Conservation (phyloP, 2,888 invertebrate species). For the Euspilapteryx auroguttella region DNA sequence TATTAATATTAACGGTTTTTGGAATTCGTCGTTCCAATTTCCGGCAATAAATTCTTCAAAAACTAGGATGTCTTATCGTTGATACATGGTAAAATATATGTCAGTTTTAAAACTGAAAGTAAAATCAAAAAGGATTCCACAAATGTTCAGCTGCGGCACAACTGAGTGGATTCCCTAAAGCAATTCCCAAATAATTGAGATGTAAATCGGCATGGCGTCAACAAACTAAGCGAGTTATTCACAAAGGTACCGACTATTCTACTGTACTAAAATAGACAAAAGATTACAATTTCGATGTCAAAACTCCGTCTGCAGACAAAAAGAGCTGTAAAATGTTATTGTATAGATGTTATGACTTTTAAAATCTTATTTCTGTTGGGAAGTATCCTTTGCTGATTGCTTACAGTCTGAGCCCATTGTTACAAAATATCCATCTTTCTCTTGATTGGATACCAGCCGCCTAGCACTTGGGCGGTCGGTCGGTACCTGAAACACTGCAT, state of each 20-base stretch:
- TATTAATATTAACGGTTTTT: no score
- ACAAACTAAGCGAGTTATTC: conserved; percentile 2
- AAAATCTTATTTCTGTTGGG: conserved; percentile 15
- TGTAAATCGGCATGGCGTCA: conserved; percentile 13
- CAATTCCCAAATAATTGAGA: conserved; percentile 11
- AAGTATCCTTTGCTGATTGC: conserved; percentile 19
- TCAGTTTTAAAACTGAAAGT: no score
- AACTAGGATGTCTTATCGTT: no score
- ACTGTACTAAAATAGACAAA: conserved; percentile 19
- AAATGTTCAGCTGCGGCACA: no score
- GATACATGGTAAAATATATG: no score
- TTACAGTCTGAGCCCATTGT: conserved; percentile 15
- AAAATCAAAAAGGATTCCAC: no score
- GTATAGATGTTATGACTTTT: conserved; percentile 20
- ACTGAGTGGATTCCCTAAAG: not conserved
- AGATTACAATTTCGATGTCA: conserved; percentile 16
- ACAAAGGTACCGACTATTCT: conserved; percentile 20
- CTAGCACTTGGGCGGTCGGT: conserved; percentile 18
- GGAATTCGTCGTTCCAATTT: no score
- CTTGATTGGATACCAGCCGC: conserved; percentile 27
- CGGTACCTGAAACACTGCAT: conserved; percentile 18
- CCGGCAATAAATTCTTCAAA: no score
- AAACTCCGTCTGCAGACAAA: conserved; percentile 21
- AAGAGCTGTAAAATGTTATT: conserved; percentile 34
- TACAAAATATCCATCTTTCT: no score